Conservation (phyloP, 2,113 vertebrate species). For the Caranx ignobilis region DNA sequence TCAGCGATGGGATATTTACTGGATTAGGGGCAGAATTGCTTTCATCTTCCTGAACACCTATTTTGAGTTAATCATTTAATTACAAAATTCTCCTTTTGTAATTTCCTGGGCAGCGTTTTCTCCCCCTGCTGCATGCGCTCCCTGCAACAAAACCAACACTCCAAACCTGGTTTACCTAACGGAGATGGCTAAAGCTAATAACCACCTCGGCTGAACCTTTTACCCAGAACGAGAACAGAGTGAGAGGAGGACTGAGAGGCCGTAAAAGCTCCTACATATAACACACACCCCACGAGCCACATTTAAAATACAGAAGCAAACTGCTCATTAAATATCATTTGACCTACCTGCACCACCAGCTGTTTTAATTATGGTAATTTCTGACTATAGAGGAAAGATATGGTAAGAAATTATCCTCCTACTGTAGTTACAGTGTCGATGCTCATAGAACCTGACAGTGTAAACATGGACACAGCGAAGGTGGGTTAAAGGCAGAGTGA, state of each 20-base stretch:
- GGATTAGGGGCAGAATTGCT: not conserved
- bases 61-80: not conserved
- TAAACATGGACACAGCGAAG: constrained; percentile 23
- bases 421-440: not conserved
- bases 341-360: not conserved
- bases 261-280: too few relatives aligned
- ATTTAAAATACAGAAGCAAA: not conserved
- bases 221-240: not conserved
- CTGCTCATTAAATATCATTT: not conserved
- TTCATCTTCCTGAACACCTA: not conserved
- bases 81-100: not conserved
- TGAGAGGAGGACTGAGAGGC: not conserved
- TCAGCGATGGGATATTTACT: not conserved
- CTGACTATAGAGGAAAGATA: not conserved
- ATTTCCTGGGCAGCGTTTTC: not conserved
- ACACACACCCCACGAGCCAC: not conserved
- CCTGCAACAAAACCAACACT: not conserved
- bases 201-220: not conserved
- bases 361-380: not conserved
- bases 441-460: not conserved
- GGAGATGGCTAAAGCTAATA: not conserved
- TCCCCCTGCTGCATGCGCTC: not conserved
- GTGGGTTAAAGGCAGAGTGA: not conserved
- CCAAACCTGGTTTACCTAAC: not conserved
- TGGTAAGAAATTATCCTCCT: not conserved